Percentiles rank a stretch among this genome's conserved stretches.
These are phyloP conservation scores for Ploceus nigricollis DNA, from an alignment of 2,113 vertebrate species.

Conservation along the genomic window DNA sequence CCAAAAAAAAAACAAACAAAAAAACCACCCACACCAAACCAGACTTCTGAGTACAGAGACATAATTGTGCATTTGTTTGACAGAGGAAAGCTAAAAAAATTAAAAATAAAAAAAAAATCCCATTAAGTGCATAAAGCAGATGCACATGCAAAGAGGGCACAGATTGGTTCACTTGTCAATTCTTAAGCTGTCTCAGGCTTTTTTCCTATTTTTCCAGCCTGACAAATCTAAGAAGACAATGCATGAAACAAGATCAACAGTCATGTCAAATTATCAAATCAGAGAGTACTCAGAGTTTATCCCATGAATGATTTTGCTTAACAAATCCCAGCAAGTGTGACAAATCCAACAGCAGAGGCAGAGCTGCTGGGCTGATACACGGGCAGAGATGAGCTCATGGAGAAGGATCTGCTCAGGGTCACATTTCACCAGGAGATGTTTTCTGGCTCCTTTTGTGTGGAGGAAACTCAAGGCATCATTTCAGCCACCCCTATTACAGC, in stretches of 20 bases:
- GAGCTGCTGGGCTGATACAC: not conserved
- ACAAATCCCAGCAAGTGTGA: conserved; percentile 28
- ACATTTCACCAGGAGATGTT: not conserved
- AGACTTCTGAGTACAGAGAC: not conserved
- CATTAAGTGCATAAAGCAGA: not conserved
- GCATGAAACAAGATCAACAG: conserved; percentile 59
- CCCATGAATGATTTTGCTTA: conserved; percentile 13
- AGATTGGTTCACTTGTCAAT: conserved; percentile 41
- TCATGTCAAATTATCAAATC: conserved; percentile 53
- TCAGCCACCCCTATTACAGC: not conserved
- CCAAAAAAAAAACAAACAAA: not conserved
- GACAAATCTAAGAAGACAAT: conserved; percentile 62
- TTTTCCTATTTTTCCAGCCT: conserved; percentile 16
- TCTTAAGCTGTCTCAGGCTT: not conserved
- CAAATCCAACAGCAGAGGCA: not conserved
- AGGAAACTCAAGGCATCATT: not conserved
- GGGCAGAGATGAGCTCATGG: not conserved
- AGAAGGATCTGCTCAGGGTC: not conserved
- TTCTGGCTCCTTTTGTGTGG: not conserved
- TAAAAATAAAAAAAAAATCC: not conserved
- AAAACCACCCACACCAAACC: not conserved
- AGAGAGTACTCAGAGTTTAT: not conserved
- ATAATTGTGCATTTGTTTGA: not conserved
- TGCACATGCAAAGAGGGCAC: not conserved
- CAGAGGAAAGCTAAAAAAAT: not conserved